These are phyloP conservation scores for Achroia grisella DNA, from an alignment of 1,140 invertebrate genomes.

Conservation along the genomic window DNA sequence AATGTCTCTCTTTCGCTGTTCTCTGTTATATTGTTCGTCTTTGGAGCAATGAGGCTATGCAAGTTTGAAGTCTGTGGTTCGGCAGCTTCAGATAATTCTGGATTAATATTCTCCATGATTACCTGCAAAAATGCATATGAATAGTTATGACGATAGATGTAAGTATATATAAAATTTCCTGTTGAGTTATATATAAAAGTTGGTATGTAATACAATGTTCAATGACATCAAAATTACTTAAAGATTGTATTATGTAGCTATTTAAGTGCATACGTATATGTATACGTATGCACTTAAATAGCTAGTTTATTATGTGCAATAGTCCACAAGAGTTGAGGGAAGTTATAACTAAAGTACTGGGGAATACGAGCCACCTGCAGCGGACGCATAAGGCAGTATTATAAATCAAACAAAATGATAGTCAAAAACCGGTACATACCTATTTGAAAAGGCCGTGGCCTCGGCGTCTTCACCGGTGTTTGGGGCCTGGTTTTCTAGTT, in stretches of 20 bases:
- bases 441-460: conserved; percentile 62
- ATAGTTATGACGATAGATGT: no score
- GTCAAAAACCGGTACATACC: conserved; percentile 71
- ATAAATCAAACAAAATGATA: conserved; percentile 71
- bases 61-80: conserved; percentile 7
- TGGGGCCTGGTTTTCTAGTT: conserved; percentile 39
- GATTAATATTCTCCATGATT: conserved; percentile 1
- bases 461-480: conserved; percentile 53
- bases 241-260: no score
- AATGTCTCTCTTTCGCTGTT: conserved; percentile 28
- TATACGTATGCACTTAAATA: no score
- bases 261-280: no score
- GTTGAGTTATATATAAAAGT: no score
- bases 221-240: no score
- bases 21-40: conserved; percentile 19
- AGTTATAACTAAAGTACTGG: no score
- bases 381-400: conserved; percentile 21
- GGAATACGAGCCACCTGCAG: conserved; percentile 31
- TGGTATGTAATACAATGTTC: no score
- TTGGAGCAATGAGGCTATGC: conserved; percentile 21
- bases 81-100: background rate
- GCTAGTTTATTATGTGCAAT: no score
- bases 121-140: background rate
- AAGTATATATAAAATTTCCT: no score
- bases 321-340: no score